These are phyloP conservation scores for Grus americana DNA, from an alignment of 2,113 vertebrate genomes.

Conservation along the genomic window DNA sequence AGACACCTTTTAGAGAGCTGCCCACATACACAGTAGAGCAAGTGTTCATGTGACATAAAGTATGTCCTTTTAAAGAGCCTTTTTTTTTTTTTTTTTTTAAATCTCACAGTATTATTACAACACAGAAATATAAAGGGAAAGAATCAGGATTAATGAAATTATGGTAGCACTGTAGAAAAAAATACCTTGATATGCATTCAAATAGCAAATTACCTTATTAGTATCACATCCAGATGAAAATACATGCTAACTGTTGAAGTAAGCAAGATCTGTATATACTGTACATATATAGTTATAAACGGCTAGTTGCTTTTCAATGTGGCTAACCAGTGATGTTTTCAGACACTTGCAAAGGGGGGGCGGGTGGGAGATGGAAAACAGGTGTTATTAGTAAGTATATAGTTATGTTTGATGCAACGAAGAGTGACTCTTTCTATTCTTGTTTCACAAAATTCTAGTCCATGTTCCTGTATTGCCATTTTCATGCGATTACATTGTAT, in stretches of 20 bases:
- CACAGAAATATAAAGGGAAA: background rate
- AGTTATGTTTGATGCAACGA: conserved; percentile 35
- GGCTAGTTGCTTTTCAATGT: conserved; percentile 63
- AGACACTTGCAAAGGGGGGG: conserved; percentile 28
- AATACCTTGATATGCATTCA: background rate
- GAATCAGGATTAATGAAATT: conserved; percentile 5
- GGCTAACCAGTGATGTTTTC: conserved; percentile 64
- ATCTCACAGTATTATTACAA: background rate
- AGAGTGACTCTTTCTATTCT: conserved; percentile 53
- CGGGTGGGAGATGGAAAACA: background rate
- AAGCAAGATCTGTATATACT: conserved; percentile 71
- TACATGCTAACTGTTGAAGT: background rate
- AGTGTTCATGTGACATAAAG: background rate
- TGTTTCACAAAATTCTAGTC: conserved; percentile 21
- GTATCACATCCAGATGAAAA: background rate
- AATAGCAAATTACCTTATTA: background rate
- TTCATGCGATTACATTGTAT: conserved; percentile 74
- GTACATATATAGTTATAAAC: conserved; percentile 71
- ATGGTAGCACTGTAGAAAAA: background rate
- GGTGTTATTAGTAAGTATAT: conserved; percentile 29
- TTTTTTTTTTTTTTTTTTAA: background rate
- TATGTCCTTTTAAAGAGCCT: background rate
- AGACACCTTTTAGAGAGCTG: background rate
- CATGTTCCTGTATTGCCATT: conserved; percentile 55
- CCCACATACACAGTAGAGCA: background rate